Evolutionary conservation across 2,113 vertebrate genomes (phyloP).

Genomic region (Pollimyrus isidori): DNA sequence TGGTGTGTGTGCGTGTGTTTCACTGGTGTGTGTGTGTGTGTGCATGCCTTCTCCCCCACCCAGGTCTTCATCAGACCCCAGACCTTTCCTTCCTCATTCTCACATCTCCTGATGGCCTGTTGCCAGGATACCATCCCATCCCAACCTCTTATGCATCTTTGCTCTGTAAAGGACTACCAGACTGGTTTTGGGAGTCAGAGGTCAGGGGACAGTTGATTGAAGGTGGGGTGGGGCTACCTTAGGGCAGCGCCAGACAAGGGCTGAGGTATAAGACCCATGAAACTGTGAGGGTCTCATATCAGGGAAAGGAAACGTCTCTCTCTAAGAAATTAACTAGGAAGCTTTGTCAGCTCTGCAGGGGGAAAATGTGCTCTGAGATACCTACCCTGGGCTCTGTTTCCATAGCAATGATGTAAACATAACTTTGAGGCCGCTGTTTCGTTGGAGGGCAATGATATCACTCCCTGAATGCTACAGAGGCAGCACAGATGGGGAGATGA

Average conservation of each 20-base stretch:
- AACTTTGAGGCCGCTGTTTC: background rate
- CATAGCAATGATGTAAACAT: background rate
- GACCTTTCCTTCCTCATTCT: background rate
- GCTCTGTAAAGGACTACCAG: background rate
- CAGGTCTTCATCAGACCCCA: background rate
- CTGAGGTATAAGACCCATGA: background rate
- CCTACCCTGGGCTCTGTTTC: background rate
- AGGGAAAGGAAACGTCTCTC: constrained; percentile 1
- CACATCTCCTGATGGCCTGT: background rate
- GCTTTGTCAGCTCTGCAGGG: background rate
- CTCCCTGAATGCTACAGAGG: background rate
- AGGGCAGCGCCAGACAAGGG: background rate
- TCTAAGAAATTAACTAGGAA: background rate
- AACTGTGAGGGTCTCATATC: background rate
- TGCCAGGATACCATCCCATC: background rate
- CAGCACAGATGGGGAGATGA: background rate
- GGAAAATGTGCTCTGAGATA: background rate
- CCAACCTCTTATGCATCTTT: background rate
- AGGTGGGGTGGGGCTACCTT: background rate
- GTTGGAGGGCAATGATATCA: background rate
- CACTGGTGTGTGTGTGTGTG: background rate
- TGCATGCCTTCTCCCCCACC: background rate
- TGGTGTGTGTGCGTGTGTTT: background rate
- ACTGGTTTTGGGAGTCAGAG: background rate
- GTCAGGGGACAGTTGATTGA: background rate